Percentiles rank a stretch among this genome's conserved stretches.
phyloP scores from a whole-genome alignment of 2,797 vertebrate species.

The Phrynocephalus guinanensis region DNA sequence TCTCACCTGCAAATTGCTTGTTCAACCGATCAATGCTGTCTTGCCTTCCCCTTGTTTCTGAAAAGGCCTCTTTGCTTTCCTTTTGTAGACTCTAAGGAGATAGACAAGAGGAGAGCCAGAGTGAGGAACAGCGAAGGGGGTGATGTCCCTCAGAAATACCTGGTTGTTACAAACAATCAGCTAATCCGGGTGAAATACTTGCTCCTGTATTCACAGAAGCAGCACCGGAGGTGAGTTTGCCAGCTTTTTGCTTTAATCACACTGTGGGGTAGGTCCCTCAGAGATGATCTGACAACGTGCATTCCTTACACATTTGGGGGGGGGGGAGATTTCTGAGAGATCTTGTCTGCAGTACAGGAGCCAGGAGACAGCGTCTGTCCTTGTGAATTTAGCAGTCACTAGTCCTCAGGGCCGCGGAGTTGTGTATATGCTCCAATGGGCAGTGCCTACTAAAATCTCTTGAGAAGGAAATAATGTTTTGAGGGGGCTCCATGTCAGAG shows the following conservation, averaged over 20 bases:
- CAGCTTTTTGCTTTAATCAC: not conserved
- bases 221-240: conserved; percentile 80
- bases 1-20: conserved; percentile 25
- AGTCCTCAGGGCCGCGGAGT: not conserved
- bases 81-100: conserved; percentile 87
- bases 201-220: conserved; percentile 93
- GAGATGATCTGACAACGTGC: not conserved
- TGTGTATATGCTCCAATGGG: not conserved
- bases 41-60: not conserved
- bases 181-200: conserved; percentile 94
- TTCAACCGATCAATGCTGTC: not conserved
- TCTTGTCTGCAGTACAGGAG: not conserved
- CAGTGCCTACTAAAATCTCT: not conserved
- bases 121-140: conserved; percentile 96
- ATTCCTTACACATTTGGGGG: rapidly evolving
- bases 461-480: not conserved
- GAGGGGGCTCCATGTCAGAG: too few species aligned
- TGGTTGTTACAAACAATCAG: conserved; percentile 97
- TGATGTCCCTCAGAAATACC: conserved; percentile 95
- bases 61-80: conserved; percentile 14
- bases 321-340: not conserved
- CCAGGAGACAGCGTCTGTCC: not conserved
- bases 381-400: not conserved
- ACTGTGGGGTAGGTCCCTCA: not conserved
- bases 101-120: conserved; percentile 91